These are phyloP conservation scores for Isotomurus palustris DNA, from an alignment of 2,888 invertebrate genomes.

Conservation along the genomic window DNA sequence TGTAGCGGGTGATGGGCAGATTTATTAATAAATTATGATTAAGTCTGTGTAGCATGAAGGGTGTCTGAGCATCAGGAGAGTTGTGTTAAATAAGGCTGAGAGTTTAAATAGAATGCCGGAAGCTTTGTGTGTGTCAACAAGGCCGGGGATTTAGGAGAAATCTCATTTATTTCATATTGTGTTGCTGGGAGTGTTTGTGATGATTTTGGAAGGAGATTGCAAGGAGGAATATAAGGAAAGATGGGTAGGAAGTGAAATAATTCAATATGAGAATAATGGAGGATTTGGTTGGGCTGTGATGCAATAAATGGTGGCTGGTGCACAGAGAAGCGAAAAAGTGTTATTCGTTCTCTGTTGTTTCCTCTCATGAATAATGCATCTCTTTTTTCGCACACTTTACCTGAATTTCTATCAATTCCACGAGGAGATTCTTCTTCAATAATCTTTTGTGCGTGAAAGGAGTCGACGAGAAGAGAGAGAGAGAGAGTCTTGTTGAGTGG, in stretches of 20 bases:
- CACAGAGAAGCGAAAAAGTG: background rate
- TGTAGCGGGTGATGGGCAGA: no score
- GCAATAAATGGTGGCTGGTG: no score
- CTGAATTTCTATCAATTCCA: conserved; percentile 4
- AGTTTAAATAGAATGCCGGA: no score
- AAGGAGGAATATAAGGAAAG: background rate
- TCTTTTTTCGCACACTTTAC: conserved; percentile 7
- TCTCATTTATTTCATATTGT: background rate
- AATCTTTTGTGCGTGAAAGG: background rate
- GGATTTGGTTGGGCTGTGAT: background rate
- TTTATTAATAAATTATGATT: no score
- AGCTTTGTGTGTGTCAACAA: background rate
- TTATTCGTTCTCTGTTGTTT: conserved; percentile 1
- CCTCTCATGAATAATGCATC: conserved; percentile 8
- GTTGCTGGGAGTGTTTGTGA: background rate
- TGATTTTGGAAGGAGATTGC: background rate
- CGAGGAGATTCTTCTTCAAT: background rate
- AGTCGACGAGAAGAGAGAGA: background rate
- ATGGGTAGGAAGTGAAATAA: background rate
- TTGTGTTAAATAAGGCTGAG: no score
- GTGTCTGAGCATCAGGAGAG: no score
- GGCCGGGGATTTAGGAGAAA: background rate
- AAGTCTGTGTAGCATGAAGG: no score
- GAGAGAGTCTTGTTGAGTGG: background rate
- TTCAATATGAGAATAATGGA: background rate